phyloP scores from a whole-genome alignment of 2,888 invertebrate species.

The Gastracanthus pulcherrimus region DNA sequence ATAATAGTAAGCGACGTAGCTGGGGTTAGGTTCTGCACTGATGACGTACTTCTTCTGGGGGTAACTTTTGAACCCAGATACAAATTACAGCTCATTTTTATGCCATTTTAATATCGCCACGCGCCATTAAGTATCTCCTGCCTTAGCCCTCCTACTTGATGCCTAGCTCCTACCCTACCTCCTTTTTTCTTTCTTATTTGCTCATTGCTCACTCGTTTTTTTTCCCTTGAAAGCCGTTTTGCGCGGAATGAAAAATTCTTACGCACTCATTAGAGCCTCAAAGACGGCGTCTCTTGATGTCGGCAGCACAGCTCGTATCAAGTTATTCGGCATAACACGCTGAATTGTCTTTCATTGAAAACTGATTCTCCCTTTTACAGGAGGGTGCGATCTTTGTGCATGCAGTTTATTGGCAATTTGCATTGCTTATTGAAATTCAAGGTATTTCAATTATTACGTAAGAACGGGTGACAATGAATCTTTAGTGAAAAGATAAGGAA shows the following conservation, averaged over 20 bases:
- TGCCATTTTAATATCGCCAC: slow-evolving; percentile 77
- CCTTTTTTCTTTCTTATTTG: slow-evolving; percentile 49
- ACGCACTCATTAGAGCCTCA: slow-evolving; percentile 67
- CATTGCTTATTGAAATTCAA: no score
- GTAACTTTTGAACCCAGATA: slow-evolving; percentile 74
- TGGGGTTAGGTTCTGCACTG: slow-evolving; percentile 59
- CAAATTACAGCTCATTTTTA: slow-evolving; percentile 78
- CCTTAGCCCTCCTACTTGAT: slow-evolving; percentile 61
- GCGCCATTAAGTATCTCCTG: slow-evolving; percentile 76
- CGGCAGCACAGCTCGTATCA: neutral
- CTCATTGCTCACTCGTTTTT: slow-evolving; percentile 44
- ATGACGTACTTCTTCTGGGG: slow-evolving; percentile 64
- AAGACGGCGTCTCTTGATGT: slow-evolving; percentile 61
- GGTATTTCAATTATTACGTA: no score
- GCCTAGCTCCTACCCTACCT: slow-evolving; percentile 47
- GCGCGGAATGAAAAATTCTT: slow-evolving; percentile 68
- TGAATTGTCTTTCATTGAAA: slow-evolving; percentile 16
- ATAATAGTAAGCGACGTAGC: slow-evolving; percentile 70
- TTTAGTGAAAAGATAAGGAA: no score
- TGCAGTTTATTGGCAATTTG: slow-evolving; percentile 21
- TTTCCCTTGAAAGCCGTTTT: slow-evolving; percentile 46
- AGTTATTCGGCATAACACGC: slow-evolving; percentile 7
- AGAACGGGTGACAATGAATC: no score
- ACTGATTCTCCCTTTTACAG: slow-evolving; percentile 24
- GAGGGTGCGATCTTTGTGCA: neutral